phyloP scores from a whole-genome alignment of 2,113 vertebrate species.

The Scytalopus superciliaris region DNA sequence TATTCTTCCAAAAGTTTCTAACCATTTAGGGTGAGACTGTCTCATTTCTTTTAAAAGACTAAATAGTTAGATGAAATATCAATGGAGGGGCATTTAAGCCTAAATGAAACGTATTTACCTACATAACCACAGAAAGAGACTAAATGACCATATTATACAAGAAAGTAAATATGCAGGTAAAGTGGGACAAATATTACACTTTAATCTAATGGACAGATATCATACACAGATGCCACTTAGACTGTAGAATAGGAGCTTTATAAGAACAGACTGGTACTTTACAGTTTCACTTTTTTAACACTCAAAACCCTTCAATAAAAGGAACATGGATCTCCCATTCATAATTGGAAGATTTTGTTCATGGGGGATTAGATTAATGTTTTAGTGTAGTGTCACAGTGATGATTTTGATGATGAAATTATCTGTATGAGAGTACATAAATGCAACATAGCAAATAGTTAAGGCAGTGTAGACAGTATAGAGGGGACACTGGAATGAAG shows the following conservation, averaged over 20 bases:
- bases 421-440: background rate
- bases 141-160: background rate
- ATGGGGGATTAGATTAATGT: background rate
- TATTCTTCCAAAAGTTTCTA: background rate
- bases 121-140: background rate
- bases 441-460: background rate
- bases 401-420: background rate
- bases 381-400: background rate
- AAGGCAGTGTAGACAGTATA: background rate
- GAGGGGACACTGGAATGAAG: background rate
- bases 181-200: background rate
- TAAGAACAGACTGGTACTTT: background rate
- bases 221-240: background rate
- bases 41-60: background rate
- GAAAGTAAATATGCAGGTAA: background rate
- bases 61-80: background rate
- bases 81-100: background rate
- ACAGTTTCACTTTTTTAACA: background rate
- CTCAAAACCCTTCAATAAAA: background rate
- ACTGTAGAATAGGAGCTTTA: background rate
- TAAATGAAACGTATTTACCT: background rate
- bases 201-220: background rate
- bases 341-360: background rate
- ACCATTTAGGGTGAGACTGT: background rate
- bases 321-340: rapidly evolving